phyloP scores from a whole-genome alignment of 1,140 invertebrate species.

The Cydia splendana region DNA sequence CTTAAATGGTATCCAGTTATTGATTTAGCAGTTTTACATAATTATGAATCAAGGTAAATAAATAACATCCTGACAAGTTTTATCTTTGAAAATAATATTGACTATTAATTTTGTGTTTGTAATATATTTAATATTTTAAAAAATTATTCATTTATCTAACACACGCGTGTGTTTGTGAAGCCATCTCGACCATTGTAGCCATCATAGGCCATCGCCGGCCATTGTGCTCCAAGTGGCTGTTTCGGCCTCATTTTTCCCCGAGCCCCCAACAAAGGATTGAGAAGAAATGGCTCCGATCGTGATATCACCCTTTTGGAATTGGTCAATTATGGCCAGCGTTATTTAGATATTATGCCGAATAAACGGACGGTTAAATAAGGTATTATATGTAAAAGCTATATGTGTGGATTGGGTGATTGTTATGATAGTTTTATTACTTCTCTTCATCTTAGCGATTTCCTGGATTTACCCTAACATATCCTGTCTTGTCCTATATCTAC shows the following conservation, averaged over 20 bases:
- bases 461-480: background rate
- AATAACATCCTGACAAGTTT: too few relatives aligned
- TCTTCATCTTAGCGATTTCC: too few relatives aligned
- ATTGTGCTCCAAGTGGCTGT: constrained; percentile 60
- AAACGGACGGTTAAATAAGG: background rate
- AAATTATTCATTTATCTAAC: too few relatives aligned
- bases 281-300: constrained; percentile 27
- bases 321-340: constrained; percentile 21
- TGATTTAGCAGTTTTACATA: too few relatives aligned
- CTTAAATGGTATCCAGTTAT: too few relatives aligned
- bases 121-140: too few relatives aligned
- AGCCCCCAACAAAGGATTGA: constrained; percentile 39
- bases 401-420: background rate
- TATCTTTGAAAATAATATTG: too few relatives aligned
- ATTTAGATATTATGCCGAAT: background rate
- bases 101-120: too few relatives aligned
- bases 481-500: too few relatives aligned
- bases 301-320: constrained; percentile 1
- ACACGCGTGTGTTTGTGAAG: constrained; percentile 21
- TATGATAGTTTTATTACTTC: background rate
- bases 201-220: constrained; percentile 20
- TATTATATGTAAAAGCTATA: too few relatives aligned
- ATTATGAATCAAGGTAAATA: too few relatives aligned
- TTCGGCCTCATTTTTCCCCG: constrained; percentile 53
- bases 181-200: background rate